Conservation (phyloP, 2,113 vertebrate species). For the Taxidea taxus region DNA sequence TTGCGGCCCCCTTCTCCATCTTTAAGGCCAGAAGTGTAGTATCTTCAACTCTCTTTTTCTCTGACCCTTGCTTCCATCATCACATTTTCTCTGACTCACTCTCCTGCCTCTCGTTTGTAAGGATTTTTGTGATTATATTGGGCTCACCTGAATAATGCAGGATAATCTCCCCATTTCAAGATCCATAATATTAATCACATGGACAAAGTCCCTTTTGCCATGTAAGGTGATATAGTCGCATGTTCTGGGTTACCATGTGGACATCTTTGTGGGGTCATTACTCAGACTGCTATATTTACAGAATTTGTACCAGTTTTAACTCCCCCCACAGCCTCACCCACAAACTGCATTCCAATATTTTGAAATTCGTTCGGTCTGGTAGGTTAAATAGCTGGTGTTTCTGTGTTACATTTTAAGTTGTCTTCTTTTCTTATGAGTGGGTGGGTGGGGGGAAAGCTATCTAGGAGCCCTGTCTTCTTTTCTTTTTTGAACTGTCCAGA, state of each 20-base stretch:
- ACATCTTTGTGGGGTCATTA: background rate
- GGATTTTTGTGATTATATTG: background rate
- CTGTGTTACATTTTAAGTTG: background rate
- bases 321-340: background rate
- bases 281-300: background rate
- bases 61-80: background rate
- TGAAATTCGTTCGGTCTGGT: background rate
- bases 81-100: background rate
- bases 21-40: background rate
- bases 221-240: background rate
- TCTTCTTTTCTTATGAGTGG: background rate
- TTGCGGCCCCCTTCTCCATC: background rate
- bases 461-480: background rate
- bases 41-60: background rate
- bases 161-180: background rate
- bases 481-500: slow-evolving; percentile 19
- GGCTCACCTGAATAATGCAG: background rate
- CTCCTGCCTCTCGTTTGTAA: background rate
- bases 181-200: background rate
- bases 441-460: background rate
- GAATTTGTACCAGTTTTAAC: background rate
- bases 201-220: background rate
- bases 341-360: background rate
- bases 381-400: background rate
- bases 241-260: background rate